Evolutionary conservation across 92 coral and sea anemone genomes (phyloP), one percentile per base, ranked within the genome.

Genomic region (Isaurus tuberculatus): DNA sequence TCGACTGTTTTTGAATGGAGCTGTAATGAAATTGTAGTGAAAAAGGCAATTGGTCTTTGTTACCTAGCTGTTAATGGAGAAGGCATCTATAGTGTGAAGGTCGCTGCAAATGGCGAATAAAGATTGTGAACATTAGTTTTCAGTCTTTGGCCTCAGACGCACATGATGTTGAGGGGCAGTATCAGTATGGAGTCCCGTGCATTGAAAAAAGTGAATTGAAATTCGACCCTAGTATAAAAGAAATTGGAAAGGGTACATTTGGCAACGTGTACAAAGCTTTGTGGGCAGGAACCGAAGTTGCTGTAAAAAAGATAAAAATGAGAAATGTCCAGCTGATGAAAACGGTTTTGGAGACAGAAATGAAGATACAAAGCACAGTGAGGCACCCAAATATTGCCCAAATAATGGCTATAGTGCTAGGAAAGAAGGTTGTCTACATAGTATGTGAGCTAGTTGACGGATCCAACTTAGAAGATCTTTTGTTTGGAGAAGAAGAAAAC

Each of bases 361-460:
- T 71, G 43, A 58, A 75, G 46, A 64, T 75, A 27, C 71, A 58
- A 53, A 79, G 55, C 53, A 51, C n/a, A 16, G 72, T 46, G 26
- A 40, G 83, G 51, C 83, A 31, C 31, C 83, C 51, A 46, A 79
- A 79, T n/a, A 79, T 79, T 60, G 32, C 42, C 70, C 83, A 79
- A 28, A 79, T 79, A 11, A 60, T 79, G 83, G 83, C 83, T 33
- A 40, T 79, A 53, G 28, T 72, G 9, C 48, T 79, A 10, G 83
- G 70, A 31, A 79, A 79, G 71, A 79, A 79, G 72, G 70, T 37
- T 43, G 44, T 78, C 11, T 78, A 78, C 46, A 78, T 78, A 31
- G 46, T 78, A 8, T 78, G 48, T 34, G 83, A 78, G 58, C 68
- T 78, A 25, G 83, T 78, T 33, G 22, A 73, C 40, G 79, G 79